These are phyloP conservation scores for Sorex araneus DNA, from an alignment of 2,113 vertebrate species.

Conservation along the genomic window DNA sequence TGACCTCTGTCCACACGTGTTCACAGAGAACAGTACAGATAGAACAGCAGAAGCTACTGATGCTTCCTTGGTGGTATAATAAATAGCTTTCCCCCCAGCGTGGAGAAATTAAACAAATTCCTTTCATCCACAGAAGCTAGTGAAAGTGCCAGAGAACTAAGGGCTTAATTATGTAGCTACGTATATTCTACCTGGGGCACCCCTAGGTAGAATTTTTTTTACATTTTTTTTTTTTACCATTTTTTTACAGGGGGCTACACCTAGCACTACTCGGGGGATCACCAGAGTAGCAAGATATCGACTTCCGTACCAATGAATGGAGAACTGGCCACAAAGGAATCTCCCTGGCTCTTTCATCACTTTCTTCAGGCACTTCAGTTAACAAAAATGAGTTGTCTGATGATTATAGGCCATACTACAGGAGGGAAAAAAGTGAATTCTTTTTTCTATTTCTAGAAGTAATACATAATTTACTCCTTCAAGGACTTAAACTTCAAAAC, in stretches of 20 bases:
- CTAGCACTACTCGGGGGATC: too few relatives aligned
- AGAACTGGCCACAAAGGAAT: too few relatives aligned
- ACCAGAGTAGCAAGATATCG: too few relatives aligned
- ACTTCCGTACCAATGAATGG: too few relatives aligned
- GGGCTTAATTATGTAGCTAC: slow-evolving; percentile 1
- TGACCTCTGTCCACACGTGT: neutral
- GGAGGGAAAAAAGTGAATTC: too few relatives aligned
- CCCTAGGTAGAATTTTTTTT: too few relatives aligned
- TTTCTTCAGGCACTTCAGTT: slow-evolving; percentile 1
- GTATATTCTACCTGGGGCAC: neutral
- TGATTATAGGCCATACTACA: neutral
- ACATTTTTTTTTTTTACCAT: too few relatives aligned
- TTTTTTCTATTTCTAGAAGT: slow-evolving; percentile 5
- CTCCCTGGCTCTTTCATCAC: neutral
- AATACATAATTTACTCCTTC: slow-evolving; percentile 13
- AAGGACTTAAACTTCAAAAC: neutral
- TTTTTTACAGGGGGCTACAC: too few relatives aligned
- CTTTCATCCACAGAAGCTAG: neutral
- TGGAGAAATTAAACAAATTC: neutral
- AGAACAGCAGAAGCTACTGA: neutral
- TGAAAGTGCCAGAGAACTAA: slow-evolving; percentile 39
- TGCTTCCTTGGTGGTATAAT: neutral
- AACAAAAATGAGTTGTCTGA: slow-evolving; percentile 2
- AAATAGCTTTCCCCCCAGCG: neutral
- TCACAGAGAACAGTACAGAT: neutral